phyloP scores from a whole-genome alignment of 2,888 invertebrate genomes.

The Ptychoptera albimana region DNA sequence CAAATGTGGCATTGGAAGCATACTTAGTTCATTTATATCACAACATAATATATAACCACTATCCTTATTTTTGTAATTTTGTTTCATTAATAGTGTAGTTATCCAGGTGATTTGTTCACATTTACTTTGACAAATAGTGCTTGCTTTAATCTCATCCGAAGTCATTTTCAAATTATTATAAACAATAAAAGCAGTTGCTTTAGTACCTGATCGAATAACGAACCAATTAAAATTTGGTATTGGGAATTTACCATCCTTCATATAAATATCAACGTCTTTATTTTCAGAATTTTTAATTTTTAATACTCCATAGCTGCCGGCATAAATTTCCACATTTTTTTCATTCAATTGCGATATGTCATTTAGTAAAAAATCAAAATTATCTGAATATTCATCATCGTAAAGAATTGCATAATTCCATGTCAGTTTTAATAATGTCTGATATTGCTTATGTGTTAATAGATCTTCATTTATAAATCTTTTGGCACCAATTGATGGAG shows the following conservation, averaged over 20 bases:
- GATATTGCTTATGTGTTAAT: constrained; percentile 15
- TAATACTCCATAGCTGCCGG: constrained; percentile 17
- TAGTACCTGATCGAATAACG: constrained; percentile 14
- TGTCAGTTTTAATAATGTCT: constrained; percentile 15
- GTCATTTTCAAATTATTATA: constrained; percentile 14
- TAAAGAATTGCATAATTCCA: constrained; percentile 19
- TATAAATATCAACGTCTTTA: constrained; percentile 15
- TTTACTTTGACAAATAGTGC: constrained; percentile 14
- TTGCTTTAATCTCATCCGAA: constrained; percentile 9
- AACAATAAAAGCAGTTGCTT: constrained; percentile 15
- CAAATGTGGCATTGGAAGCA: too few relatives aligned
- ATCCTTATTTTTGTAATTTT: constrained; percentile 1
- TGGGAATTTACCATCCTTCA: constrained; percentile 16
- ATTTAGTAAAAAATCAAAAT: constrained; percentile 13
- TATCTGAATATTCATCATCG: constrained; percentile 12
- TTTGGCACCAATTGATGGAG: constrained; percentile 13
- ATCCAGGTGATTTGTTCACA: constrained; percentile 17
- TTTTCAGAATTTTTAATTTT: constrained; percentile 11
- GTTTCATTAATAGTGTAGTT: background rate
- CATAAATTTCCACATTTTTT: constrained; percentile 14
- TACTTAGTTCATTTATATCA: background rate
- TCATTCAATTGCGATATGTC: constrained; percentile 14
- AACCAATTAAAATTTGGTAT: constrained; percentile 19
- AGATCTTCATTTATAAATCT: constrained; percentile 15
- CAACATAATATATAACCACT: constrained; percentile 1